A percentile compares a stretch with the other conserved stretches of the same genome.
phyloP scores from a whole-genome alignment of 2,113 vertebrate species.

The Cyprinus carpio region DNA sequence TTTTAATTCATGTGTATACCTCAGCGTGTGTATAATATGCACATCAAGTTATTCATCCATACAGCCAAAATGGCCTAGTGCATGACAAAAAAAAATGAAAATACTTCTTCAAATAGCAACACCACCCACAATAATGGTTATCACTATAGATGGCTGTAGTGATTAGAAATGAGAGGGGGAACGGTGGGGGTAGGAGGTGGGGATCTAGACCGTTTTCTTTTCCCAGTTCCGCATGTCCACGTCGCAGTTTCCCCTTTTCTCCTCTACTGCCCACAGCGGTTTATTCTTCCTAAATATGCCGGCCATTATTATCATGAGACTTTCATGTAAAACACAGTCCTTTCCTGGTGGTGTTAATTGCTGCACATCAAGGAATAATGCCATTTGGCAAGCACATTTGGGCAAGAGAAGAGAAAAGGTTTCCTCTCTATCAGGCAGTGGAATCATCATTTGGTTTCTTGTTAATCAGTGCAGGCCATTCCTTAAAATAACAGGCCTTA shows the following conservation, averaged over 20 bases:
- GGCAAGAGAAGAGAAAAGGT: neutral
- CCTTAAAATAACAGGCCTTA: neutral
- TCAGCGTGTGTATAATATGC: no score
- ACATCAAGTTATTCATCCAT: neutral
- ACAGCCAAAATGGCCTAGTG: neutral
- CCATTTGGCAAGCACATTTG: neutral
- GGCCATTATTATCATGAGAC: constrained; percentile 25
- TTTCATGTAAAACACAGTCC: constrained; percentile 48
- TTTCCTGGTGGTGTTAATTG: constrained; percentile 36
- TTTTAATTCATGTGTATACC: no score
- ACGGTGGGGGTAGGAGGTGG: neutral
- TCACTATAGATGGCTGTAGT: constrained; percentile 21
- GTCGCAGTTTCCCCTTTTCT: constrained; percentile 48
- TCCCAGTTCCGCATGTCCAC: constrained; percentile 47
- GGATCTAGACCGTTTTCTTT: constrained; percentile 29
- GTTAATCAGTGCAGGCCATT: neutral
- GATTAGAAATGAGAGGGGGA: constrained; percentile 24
- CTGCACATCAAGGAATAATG: constrained; percentile 25
- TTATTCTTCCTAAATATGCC: constrained; percentile 29
- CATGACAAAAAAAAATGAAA: neutral
- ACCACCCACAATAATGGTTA: constrained; percentile 14
- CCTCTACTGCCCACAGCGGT: constrained; percentile 21
- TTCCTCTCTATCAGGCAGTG: neutral
- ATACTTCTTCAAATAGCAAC: constrained; percentile 30
- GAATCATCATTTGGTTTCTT: neutral